Percentiles rank a stretch among this genome's conserved stretches.
Evolutionary conservation across 2,113 vertebrate genomes (phyloP).

Genomic region (Oenanthe oenanthe): DNA sequence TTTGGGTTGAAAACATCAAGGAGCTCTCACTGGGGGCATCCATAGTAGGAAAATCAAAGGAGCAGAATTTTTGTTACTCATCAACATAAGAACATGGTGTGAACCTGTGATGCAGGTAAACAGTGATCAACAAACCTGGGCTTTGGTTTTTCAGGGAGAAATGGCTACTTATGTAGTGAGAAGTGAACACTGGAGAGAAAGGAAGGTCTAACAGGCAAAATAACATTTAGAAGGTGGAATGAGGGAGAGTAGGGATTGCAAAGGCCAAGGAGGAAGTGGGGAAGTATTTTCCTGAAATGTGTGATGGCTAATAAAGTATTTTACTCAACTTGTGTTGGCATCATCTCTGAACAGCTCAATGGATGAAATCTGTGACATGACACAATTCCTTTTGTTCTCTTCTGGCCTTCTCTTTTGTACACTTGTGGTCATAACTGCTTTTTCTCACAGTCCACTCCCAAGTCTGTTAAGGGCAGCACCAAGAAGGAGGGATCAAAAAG

Average conservation of each 20-base stretch:
- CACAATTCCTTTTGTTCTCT: background rate
- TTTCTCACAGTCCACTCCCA: slow-evolving; percentile 88
- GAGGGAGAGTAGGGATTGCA: background rate
- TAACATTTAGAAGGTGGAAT: background rate
- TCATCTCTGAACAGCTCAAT: background rate
- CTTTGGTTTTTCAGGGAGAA: background rate
- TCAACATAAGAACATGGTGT: background rate
- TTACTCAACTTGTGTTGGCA: background rate
- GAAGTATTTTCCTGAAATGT: background rate
- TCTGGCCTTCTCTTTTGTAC: background rate
- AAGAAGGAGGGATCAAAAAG: slow-evolving; percentile 98
- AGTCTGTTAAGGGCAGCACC: slow-evolving; percentile 91
- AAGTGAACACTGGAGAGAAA: background rate
- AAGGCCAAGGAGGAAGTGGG: background rate
- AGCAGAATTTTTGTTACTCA: background rate
- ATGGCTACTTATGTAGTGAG: background rate
- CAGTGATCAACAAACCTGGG: background rate
- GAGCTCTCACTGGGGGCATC: background rate
- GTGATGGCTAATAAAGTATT: background rate
- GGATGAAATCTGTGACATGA: background rate
- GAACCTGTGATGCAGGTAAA: background rate
- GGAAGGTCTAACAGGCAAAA: background rate
- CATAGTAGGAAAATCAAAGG: background rate
- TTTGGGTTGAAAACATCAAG: background rate
- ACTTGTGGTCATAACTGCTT: slow-evolving; percentile 52